These are phyloP conservation scores for Brevipalpus yothersi DNA, from an alignment of 1,140 invertebrate genomes.

Conservation along the genomic window DNA sequence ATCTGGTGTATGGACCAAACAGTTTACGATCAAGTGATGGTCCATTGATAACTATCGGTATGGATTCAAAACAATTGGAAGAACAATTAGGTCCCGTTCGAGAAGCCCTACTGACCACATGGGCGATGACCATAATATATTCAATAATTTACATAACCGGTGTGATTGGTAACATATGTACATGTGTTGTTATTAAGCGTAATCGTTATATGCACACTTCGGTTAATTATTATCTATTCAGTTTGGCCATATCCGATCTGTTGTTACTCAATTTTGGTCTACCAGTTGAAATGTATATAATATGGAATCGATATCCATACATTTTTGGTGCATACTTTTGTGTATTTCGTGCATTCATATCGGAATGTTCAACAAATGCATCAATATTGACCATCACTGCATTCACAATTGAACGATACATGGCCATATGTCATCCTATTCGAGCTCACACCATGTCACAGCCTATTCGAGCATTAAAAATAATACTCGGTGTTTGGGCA, in stretches of 20 bases:
- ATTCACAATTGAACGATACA: constrained; percentile 80
- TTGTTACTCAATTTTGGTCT: constrained; percentile 28
- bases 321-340: constrained; percentile 61
- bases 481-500: constrained; percentile 32
- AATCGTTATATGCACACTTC: constrained; percentile 24
- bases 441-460: constrained; percentile 57
- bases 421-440: constrained; percentile 84
- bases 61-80: neutral
- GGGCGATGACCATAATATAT: constrained; percentile 21
- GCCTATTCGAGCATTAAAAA: constrained; percentile 30
- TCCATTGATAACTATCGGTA: neutral
- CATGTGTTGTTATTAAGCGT: constrained; percentile 25
- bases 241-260: constrained; percentile 30
- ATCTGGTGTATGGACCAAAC: neutral
- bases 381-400: constrained; percentile 65
- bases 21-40: neutral
- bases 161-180: constrained; percentile 25
- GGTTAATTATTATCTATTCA: constrained; percentile 34
- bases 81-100: constrained; percentile 5
- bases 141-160: constrained; percentile 20
- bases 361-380: constrained; percentile 74
- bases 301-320: constrained; percentile 66
- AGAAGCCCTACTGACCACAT: constrained; percentile 8
- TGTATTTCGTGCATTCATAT: constrained; percentile 37
- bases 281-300: constrained; percentile 23